Base-by-base conservation (phyloP, 2,113 vertebrate species). In the Erythrolamprus reginae region DNA sequence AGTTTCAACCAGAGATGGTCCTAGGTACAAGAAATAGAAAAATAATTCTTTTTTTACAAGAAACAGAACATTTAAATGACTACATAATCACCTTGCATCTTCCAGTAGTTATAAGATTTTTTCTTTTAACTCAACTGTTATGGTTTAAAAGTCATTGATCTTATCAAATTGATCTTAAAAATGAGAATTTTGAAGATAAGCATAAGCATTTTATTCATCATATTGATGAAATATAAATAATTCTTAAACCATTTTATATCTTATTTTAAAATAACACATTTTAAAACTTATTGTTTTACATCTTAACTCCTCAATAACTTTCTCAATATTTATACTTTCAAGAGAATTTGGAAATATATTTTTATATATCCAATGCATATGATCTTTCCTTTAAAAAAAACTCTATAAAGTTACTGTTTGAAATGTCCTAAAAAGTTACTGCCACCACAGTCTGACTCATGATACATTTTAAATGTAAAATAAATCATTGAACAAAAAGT, bases 1-100 rank as follows among this genome's bases (percentile, higher is more conserved):
- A 91, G 15, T 88, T 92, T 90, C 90, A 94, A 70, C 85, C 90
- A 93, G 88, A 94, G 90, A 88, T 93, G 90, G 92, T 93, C 94
- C 61, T 93, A 92, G 92, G 53, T 33, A 91, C 90, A 88, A 86
- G 58, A 65, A n/a, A 65, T 65, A n/a, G 28, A n/a, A 65, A 15
- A 65, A n/a, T n/a, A 65, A 65, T 65, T 15, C 4, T 65, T 65
- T 13, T 65, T 13, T 4, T 65, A 65, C 55, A 92, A 93, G 77
- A 90, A 87, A 48, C 8, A 82, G 42, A 86, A 45, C 83, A 91
- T 87, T 82, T 55, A 86, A 94, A 93, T 77, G 65, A 3, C 47
- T 4, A 47, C 6, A 85, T 90, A 53, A 10, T 93, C 38, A 91
- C 26, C 5, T 0, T 88, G 2, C 58, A 55, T 86, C 10, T 86